Evolutionary conservation across 2,888 invertebrate species (phyloP), one percentile per base, ranked within the genome.

Genomic region (Pyrrhosoma nymphula): DNA sequence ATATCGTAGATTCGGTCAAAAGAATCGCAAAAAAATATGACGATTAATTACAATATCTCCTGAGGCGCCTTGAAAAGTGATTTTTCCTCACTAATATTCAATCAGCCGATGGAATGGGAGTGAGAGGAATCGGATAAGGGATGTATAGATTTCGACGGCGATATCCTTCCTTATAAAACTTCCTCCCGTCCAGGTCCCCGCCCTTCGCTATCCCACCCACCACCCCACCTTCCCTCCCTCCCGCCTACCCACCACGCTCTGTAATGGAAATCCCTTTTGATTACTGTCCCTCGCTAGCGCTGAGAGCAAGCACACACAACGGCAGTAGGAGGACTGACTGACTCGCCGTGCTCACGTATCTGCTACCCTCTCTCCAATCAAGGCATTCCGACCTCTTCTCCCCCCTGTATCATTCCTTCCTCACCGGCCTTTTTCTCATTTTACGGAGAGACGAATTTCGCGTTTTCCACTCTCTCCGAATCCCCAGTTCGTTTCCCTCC

Each of bases 31-130:
- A 82, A 82, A 82, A 69, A 93, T 91, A 4, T 39, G 63, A 39
- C 93, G 69, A 55, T 82, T 75, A 93, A 93, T 93, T 75, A 69
- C 47, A 47, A 26, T 47, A 93, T 75, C 93, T 93, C 93, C 39
- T 35, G 63, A 39, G 63, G 63, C 69, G 39, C 39, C 69, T 63
- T 82, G 82, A 82, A 82, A 82, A 93, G 69, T 93, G 69, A 93
- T 93, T 69, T 93, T 75, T 93, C 93, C 82, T 69, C 93, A 69
- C 93, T 93, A 93, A 93, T 93, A 93, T 93, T 93, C 93, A 93
- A 93, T 93, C 93, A 75, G 47, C 47, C 39, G 93, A n/a, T 14
- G 69, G 82, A 35, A 82, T 35, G 82, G 82, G 69, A 69, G 69
- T 47, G 47, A 16, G 82, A 35, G 93, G 69, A 75, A 75, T 93